A percentile compares a stretch with the other conserved stretches of the same genome.
Conservation (phyloP, 2,888 invertebrate species). For the Caenorhabditis sp. region DNA sequence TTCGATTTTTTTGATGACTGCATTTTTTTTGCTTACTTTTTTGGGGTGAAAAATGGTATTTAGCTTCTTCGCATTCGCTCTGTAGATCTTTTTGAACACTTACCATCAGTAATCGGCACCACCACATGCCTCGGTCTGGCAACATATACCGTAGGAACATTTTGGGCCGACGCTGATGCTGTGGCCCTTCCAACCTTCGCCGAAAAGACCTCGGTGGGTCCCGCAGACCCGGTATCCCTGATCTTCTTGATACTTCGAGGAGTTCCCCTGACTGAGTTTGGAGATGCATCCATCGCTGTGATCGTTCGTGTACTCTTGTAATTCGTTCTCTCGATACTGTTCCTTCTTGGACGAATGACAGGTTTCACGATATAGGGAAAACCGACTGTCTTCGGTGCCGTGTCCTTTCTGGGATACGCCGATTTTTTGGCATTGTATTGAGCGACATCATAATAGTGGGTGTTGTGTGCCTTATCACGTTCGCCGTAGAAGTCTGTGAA, state of each 20-base stretch:
- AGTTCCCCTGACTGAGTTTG: conserved; percentile 68
- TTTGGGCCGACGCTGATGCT: conserved; percentile 2
- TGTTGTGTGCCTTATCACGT: conserved; percentile 35
- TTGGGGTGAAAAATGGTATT: no score
- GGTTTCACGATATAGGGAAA: background rate
- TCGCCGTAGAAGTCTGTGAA: conserved; percentile 72
- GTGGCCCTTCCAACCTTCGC: conserved; percentile 35
- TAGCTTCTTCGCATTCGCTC: no score
- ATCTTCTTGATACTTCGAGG: conserved; percentile 71
- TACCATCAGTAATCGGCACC: conserved; percentile 27
- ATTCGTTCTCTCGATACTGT: conserved; percentile 42
- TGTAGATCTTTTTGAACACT: no score
- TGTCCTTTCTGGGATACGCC: conserved; percentile 7
- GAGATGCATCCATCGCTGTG: conserved; percentile 48
- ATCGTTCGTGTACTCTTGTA: conserved; percentile 36
- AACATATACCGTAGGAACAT: conserved; percentile 54
- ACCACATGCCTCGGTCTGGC: conserved; percentile 24
- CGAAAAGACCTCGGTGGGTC: conserved; percentile 27
- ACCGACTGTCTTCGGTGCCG: background rate
- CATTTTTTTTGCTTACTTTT: conserved; percentile 1
- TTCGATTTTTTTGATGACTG: background rate
- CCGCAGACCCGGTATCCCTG: conserved; percentile 40
- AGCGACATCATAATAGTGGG: conserved; percentile 56
- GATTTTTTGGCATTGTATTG: conserved; percentile 46
- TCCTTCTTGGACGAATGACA: conserved; percentile 15